Percentiles rank a stretch among this genome's conserved stretches.
Conservation (phyloP, 2,797 vertebrate species). For the Schizopygopsis malacanthus region DNA sequence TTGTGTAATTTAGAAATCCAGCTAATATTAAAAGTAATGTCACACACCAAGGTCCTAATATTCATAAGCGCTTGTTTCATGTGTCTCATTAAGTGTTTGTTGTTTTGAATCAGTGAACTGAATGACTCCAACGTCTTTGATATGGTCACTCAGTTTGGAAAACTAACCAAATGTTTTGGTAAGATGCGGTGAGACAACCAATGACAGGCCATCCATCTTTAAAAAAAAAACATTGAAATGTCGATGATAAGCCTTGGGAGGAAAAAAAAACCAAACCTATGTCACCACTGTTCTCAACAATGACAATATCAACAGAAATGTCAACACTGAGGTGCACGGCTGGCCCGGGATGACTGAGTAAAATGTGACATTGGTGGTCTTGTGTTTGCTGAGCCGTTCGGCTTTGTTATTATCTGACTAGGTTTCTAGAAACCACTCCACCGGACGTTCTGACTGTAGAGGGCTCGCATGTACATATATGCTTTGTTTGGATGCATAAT, state of each 20-base stretch:
- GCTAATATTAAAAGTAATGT: slow-evolving; percentile 52
- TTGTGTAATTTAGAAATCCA: slow-evolving; percentile 53
- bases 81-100: slow-evolving; percentile 25
- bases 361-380: slow-evolving; percentile 27
- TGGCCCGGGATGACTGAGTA: slow-evolving; percentile 64
- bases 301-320: slow-evolving; percentile 78
- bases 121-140: slow-evolving; percentile 53
- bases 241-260: slow-evolving; percentile 66
- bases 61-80: slow-evolving; percentile 43
- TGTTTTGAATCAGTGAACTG: slow-evolving; percentile 21
- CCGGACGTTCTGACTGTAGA: background rate
- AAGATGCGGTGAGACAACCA: slow-evolving; percentile 54
- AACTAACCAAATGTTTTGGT: slow-evolving; percentile 55
- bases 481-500: slow-evolving; percentile 27
- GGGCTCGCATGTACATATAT: background rate
- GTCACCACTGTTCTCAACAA: slow-evolving; percentile 63
- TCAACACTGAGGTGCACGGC: slow-evolving; percentile 68
- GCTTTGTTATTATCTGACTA: slow-evolving; percentile 7
- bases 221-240: slow-evolving; percentile 64
- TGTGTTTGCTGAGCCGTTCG: background rate
- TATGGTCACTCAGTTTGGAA: slow-evolving; percentile 60
- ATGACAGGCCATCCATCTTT: slow-evolving; percentile 63
- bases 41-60: slow-evolving; percentile 47
- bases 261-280: slow-evolving; percentile 58
- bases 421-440: slow-evolving; percentile 17